Evolutionary conservation across 2,797 vertebrate genomes (phyloP).

Genomic region (Pseudopleuronectes americanus): DNA sequence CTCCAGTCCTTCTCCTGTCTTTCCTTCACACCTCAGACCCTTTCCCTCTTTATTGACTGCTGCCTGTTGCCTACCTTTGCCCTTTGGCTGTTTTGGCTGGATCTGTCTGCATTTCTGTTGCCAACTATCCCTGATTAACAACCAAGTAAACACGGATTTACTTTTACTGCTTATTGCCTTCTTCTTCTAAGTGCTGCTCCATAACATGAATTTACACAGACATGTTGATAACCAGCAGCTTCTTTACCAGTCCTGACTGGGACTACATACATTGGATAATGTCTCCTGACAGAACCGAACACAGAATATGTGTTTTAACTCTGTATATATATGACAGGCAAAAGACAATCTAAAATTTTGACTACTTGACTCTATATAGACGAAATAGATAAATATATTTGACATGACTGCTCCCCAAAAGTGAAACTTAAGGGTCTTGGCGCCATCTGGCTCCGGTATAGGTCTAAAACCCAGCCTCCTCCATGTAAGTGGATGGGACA

Average conservation of each 20-base stretch:
- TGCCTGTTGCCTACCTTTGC: constrained; percentile 10
- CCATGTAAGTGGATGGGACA: too few species aligned
- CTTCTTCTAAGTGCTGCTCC: background rate
- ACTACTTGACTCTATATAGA: too few species aligned
- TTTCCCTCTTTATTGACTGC: constrained; percentile 10
- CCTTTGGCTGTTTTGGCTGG: background rate
- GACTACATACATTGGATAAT: too few species aligned
- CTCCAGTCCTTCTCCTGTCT: background rate
- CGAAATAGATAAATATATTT: too few species aligned
- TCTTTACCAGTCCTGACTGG: background rate
- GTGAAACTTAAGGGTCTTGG: too few species aligned
- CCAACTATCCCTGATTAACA: constrained; percentile 1
- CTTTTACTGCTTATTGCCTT: background rate
- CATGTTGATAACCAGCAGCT: background rate
- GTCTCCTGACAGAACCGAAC: background rate
- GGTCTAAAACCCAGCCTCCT: too few species aligned
- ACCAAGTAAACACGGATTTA: constrained; percentile 5
- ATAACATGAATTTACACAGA: background rate
- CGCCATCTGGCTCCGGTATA: too few species aligned
- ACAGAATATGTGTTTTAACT: background rate
- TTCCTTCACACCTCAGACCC: background rate
- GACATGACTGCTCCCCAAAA: too few species aligned
- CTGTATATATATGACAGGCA: background rate
- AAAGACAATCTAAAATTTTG: background rate
- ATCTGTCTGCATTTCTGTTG: background rate